Evolutionary conservation across 2,797 vertebrate genomes (phyloP).

Genomic region (Acridotheres tristis): DNA sequence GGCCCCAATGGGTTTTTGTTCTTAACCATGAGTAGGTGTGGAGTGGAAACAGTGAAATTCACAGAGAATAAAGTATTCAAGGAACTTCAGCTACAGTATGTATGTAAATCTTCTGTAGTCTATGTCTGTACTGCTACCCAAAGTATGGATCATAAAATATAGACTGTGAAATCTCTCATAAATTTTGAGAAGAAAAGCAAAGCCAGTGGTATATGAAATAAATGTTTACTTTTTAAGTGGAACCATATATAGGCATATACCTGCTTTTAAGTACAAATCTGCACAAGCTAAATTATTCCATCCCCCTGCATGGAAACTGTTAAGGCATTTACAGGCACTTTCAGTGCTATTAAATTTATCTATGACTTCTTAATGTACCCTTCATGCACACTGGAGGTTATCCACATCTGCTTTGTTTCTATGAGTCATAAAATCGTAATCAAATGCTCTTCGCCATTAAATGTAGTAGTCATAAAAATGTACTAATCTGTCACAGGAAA

Average conservation of each 20-base stretch:
- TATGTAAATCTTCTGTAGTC: background rate
- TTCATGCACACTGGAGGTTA: slow-evolving; percentile 14
- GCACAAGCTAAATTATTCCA: background rate
- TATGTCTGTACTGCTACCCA: background rate
- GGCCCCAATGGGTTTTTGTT: background rate
- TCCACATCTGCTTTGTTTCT: slow-evolving; percentile 49
- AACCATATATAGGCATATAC: background rate
- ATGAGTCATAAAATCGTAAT: slow-evolving; percentile 17
- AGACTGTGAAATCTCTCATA: background rate
- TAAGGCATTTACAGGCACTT: slow-evolving; percentile 4
- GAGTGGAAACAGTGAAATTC: background rate
- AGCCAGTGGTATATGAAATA: background rate
- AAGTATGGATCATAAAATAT: background rate
- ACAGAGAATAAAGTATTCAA: background rate
- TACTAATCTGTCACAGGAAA: slow-evolving; percentile 41
- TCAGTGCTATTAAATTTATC: slow-evolving; percentile 17
- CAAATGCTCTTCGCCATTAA: slow-evolving; percentile 5
- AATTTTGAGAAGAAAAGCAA: background rate
- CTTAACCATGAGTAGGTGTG: background rate
- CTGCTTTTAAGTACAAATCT: background rate
- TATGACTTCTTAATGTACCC: slow-evolving; percentile 32
- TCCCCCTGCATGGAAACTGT: background rate
- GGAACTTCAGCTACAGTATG: background rate
- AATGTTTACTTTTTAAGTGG: background rate
- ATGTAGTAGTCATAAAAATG: slow-evolving; percentile 32